Base-by-base conservation (phyloP, 2,797 vertebrate genomes). In the Hydrocynus forskahlii region DNA sequence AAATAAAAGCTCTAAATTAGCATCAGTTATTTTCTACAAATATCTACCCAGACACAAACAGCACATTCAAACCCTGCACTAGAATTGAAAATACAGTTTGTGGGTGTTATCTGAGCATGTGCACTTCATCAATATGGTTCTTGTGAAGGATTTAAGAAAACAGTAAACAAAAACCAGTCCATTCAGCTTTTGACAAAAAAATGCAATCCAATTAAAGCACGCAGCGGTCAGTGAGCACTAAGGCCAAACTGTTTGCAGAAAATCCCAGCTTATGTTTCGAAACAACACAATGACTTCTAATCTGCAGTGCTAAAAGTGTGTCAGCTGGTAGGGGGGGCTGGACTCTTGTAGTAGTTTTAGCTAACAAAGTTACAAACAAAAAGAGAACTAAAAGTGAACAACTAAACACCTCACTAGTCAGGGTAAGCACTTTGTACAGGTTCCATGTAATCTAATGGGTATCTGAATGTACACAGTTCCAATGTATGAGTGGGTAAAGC, bases 211-310 rank as follows among this genome's bases (percentile, higher is more conserved):
- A n/a, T 64, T 70, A 74, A 63, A 82, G n/a, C 25, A n/a, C 62
- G 70, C 35, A 14, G 66, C 29, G 13, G 48, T 72, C 10, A 60
- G 45, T 55, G 35, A 70, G n/a, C 1, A 3, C 67, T 57, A 74
- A 63, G 29, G 48, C 25, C 35, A 3, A 68, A 40, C 23, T 23
- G 43, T 9, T 64, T 14, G 75, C 5, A 5, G 40, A 59, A 73
- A 74, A 69, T 75, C 77, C 57, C 12, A 68, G 72, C 48, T 75
- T 80, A 70, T 59, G 70, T 68, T 79, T 52, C 45, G 21, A 83
- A 75, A 57, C 16, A 40, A 63, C 77, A 69, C 70, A 62, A 55
- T 63, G 63, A 55, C 55, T 68, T 10, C 3, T 55, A 50, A 82
- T 45, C 57, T 12, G 19, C 6, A 2, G 67, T 23, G 19, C 69